Evolutionary conservation across 2,113 vertebrate species (phyloP).

Genomic region (Grus americana): DNA sequence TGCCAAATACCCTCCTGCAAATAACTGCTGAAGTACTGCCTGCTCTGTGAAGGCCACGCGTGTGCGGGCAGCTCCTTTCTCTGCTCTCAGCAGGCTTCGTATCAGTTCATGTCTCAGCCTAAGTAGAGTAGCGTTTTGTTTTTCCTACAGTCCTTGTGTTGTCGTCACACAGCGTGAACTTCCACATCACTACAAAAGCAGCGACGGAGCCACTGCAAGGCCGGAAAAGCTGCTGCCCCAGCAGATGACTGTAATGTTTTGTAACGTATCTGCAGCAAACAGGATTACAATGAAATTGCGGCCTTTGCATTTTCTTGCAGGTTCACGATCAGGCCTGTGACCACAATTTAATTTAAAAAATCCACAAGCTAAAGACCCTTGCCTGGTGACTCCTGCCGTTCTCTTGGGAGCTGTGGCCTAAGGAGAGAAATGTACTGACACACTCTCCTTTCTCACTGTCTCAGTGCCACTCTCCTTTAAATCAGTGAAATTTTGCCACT

Average conservation of each 20-base stretch:
- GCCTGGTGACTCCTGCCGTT: neutral
- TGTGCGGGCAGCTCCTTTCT: neutral
- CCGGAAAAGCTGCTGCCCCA: neutral
- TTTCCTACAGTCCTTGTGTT: neutral
- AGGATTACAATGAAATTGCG: neutral
- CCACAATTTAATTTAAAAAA: neutral
- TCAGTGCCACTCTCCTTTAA: neutral
- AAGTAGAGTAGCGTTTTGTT: neutral
- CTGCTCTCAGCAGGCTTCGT: neutral
- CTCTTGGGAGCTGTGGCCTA: neutral
- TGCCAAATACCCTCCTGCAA: neutral
- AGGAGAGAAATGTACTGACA: neutral
- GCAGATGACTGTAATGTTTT: neutral
- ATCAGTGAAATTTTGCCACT: neutral
- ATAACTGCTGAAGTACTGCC: neutral
- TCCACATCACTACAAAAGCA: neutral
- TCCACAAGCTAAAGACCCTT: neutral
- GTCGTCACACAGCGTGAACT: neutral
- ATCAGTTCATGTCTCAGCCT: fast-evolving
- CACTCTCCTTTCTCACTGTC: neutral
- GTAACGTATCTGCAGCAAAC: neutral
- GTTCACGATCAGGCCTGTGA: neutral
- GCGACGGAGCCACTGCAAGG: fast-evolving
- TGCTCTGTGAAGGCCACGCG: fast-evolving
- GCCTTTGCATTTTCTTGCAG: neutral